A percentile compares a stretch with the other conserved stretches of the same genome.
phyloP scores from a whole-genome alignment of 1,140 invertebrate species.

The Harlomillsia oculata region DNA sequence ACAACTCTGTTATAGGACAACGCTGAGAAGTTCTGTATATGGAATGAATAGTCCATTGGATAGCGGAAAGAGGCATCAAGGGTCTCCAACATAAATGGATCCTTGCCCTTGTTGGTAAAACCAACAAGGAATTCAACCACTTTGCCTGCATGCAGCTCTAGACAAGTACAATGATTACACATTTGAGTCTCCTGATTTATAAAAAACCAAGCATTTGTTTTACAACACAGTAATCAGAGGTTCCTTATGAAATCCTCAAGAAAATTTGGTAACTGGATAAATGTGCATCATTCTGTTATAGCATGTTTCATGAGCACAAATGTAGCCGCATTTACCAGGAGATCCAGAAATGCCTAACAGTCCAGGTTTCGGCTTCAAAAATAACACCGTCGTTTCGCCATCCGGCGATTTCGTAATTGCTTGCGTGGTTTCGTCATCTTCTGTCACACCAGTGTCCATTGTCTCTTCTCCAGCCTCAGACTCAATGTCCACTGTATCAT shows the following conservation, averaged over 20 bases:
- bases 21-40: constrained; percentile 95
- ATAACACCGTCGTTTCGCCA: constrained; percentile 82
- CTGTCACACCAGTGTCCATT: constrained; percentile 49
- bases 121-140: constrained; percentile 92
- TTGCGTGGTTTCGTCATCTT: constrained; percentile 56
- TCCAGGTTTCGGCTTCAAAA: constrained; percentile 63
- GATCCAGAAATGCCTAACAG: constrained; percentile 48
- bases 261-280: too few species aligned
- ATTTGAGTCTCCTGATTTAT: too few species aligned
- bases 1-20: constrained; percentile 81
- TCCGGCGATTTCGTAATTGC: constrained; percentile 65
- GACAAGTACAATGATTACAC: constrained; percentile 37
- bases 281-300: constrained; percentile 26
- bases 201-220: too few species aligned
- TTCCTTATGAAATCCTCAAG: too few species aligned
- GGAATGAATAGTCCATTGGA: constrained; percentile 95
- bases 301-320: too few species aligned
- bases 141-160: constrained; percentile 83
- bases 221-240: too few species aligned
- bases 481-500: constrained; percentile 61
- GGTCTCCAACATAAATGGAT: constrained; percentile 82
- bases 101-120: constrained; percentile 85
- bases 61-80: constrained; percentile 97
- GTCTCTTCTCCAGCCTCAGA: constrained; percentile 48
- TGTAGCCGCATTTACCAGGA: constrained; percentile 46